These are phyloP conservation scores for Eleutherodactylus coqui DNA, from an alignment of 2,797 vertebrate genomes.

Conservation along the genomic window DNA sequence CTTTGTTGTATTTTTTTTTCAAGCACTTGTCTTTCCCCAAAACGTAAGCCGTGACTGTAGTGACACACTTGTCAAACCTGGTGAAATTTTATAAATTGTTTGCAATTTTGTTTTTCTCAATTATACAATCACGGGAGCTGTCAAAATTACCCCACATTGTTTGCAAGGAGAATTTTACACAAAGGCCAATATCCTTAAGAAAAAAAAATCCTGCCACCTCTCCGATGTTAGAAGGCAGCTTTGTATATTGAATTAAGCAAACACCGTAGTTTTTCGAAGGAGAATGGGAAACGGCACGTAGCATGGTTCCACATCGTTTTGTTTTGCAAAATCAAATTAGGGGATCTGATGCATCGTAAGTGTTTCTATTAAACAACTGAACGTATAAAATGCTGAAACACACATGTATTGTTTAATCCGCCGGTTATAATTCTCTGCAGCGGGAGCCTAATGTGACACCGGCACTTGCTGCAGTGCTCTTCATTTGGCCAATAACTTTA, in stretches of 20 bases:
- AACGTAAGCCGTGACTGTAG: neutral
- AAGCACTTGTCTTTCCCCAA: slow-evolving; percentile 45
- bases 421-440: slow-evolving; percentile 30
- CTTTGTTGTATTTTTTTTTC: slow-evolving; percentile 45
- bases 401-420: slow-evolving; percentile 40
- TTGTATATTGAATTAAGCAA: slow-evolving; percentile 39
- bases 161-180: neutral
- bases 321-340: slow-evolving; percentile 35
- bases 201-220: neutral
- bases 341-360: slow-evolving; percentile 41
- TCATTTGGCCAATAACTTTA: slow-evolving; percentile 25
- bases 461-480: neutral
- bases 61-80: neutral
- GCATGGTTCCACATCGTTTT: slow-evolving; percentile 30
- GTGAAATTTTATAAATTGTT: slow-evolving; percentile 7
- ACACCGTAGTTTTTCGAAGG: slow-evolving; percentile 4
- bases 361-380: slow-evolving; percentile 26
- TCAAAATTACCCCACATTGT: neutral
- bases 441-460: slow-evolving; percentile 39
- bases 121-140: neutral
- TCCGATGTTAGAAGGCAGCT: slow-evolving; percentile 8
- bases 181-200: neutral
- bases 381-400: slow-evolving; percentile 39
- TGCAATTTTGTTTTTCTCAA: slow-evolving; percentile 13
- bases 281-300: neutral